Evolutionary conservation across 2,888 invertebrate genomes (phyloP), one percentile per base, ranked within the genome.

Genomic region (Pollenia labialis): DNA sequence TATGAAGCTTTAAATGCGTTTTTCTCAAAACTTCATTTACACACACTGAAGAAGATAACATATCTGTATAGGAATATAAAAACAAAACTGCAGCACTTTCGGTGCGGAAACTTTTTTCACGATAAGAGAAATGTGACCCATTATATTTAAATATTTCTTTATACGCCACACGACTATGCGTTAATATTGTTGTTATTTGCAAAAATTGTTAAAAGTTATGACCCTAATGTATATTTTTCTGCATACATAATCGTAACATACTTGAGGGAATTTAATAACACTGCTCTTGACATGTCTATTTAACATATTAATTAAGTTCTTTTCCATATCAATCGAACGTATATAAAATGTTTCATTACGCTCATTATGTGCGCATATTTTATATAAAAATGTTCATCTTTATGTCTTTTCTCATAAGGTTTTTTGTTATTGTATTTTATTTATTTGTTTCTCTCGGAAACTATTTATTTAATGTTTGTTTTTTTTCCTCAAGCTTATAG

Each of bases 261-360:
- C 32, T 60, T 48, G 14, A 58, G 66, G 46, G 12, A 64, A 75
- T 52, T 82, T 56, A 60, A 66, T 44, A 40, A 11, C 40, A 69
- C 16, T 68, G 58, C 44, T 68, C 44, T 75, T 71, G 76, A 71
- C 76, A 83, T 71, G 62, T 62, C 40, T 16, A 71, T 83, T 75
- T 42, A 77, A 69, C 42, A 40, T 40, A 64, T 71, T 83, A 71
- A 83, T 83, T 83, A 71, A 62, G 54, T 69, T 72, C 60, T 81
- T 81, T 60, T 75, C 32, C 60, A 75, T 58, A 23, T 4, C 32
- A 12, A 42, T 54, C 23, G 7, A 40, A 18, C 4, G 18, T 50
- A 40, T 50, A 48, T 18, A 64, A 42, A 75, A 62, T 42, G n/a
- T 71, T 71, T 14, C 18, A 12, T 54, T 54, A 42, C 18, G 52